Base-by-base conservation (phyloP, 1,140 invertebrate genomes). In the Megalopta genalis region DNA sequence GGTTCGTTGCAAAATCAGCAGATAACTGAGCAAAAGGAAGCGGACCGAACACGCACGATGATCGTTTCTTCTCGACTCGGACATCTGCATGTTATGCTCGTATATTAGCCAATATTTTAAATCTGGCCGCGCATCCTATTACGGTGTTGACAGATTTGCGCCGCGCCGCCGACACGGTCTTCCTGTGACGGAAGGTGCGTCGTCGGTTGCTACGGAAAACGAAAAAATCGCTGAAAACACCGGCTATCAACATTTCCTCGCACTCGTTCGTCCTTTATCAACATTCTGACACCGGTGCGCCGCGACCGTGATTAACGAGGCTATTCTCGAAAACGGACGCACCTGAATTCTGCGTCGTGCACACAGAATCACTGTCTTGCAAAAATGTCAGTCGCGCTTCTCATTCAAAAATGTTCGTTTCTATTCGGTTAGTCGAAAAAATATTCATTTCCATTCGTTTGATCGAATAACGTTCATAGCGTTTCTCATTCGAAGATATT, bases 241-340 rank as follows among this genome's bases (percentile, higher is more conserved):
- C 14, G 10, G 37, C 69, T 74, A 70, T 79, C 81, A 70, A 57
- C 65, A n/a, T n/a, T 37, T 23, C 73, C 7, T 57, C 57, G n/a
- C 70, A 37, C 62, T 63, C 42, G n/a, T 12, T 14, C 37, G 32
- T 77, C 69, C 81, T 86, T 87, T 82, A 86, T 84, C 72, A 81
- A 82, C 70, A 78, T 65, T 75, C 65, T 71, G 69, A 84, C 69
- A 52, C 32, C 72, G 46, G 39, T 23, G 23, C 32, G 27, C 12
- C n/a, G 64, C 37, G 46, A 59, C 39, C 23, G 42, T 86, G 85
- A 86, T 87, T 82, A 87, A 87, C 75, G 78, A 80, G 67, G 64
- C 39, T 59, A 57, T 70, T 42, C 60, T 72, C 49, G 69, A 71
- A 75, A 80, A 86, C 80, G 68, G 65, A 64, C 73, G 52, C 64